Conservation (phyloP, 2,797 vertebrate genomes). For the Leptodactylus fallax region DNA sequence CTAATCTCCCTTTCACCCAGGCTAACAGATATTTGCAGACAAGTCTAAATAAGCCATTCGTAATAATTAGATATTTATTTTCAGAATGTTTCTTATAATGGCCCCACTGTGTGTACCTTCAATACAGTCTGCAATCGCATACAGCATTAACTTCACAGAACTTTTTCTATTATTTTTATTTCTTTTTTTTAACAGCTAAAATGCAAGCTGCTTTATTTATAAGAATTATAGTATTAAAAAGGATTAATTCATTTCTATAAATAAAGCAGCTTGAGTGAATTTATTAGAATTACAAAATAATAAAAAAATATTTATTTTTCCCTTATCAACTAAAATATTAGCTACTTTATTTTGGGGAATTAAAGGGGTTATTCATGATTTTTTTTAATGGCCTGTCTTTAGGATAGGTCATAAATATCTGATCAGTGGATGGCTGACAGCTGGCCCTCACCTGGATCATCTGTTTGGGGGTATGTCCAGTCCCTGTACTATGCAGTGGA, state of each 20-base stretch:
- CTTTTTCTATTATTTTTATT: neutral
- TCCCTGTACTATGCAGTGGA: no score
- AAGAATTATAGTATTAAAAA: neutral
- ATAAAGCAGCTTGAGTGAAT: neutral
- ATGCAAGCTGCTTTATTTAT: neutral
- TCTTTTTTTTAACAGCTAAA: neutral
- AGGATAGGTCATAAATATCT: no score
- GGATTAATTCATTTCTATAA: neutral
- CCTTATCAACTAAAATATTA: neutral
- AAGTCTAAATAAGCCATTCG: constrained; percentile 1
- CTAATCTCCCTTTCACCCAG: neutral
- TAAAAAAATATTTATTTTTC: neutral
- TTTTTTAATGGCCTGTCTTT: no score
- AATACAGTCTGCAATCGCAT: neutral
- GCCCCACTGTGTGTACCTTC: neutral
- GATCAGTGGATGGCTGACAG: no score
- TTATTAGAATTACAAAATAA: neutral
- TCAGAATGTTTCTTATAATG: neutral
- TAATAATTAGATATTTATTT: neutral
- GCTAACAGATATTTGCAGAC: neutral
- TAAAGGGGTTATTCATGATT: no score
- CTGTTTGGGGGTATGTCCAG: no score
- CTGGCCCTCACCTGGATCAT: no score
- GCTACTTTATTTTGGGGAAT: neutral
- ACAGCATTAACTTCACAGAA: neutral